Base-by-base conservation (phyloP, 2,888 invertebrate species). In the Rotaria sp. region DNA sequence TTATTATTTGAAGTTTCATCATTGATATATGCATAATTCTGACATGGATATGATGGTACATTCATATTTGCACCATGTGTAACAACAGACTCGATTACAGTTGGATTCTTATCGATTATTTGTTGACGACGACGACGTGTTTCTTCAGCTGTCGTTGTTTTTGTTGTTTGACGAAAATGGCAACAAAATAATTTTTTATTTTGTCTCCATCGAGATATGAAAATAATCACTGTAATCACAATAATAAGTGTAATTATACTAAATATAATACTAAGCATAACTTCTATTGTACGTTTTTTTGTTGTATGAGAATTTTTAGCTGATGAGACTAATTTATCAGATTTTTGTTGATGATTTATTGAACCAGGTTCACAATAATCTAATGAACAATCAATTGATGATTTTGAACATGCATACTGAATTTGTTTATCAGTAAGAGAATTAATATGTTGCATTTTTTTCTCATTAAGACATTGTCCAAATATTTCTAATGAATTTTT, bases 31-130 rank as follows among this genome's bases (percentile, higher is more conserved):
- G 67, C 35, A 67, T 67, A 67, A 15, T 67, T 67, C 0, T 67
- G 18, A 67, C 18, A 5, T 35, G 67, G 35, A 67, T 67, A 35
- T 21, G 67, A 35, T 67, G 67, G 67, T 1, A 67, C 35, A 67
- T 67, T 67, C 67, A 67, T 67, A 80, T 80, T 80, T 26, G 45
- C 80, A 45, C 80, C 80, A 80, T 80, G 80, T 45, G 80, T 80
- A 80, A 80, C 41, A 45, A 80, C 80, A 24, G 80, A 80, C 45
- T 80, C 80, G 5, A 80, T 80, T 4, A 80, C 45, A n/a, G 21
- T 10, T 26, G 80, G 80, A 45, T 80, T 45, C 45, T 45, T 80
- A n/a, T 41, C 26, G 15, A 80, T 45, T 38, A 80, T 80, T 67
- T 67, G 67, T 35, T 67, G 67, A 35, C 67, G 67, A 21, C 35